Evolutionary conservation across 2,797 vertebrate species (phyloP).

Genomic region (Hemibagrus guttatus): DNA sequence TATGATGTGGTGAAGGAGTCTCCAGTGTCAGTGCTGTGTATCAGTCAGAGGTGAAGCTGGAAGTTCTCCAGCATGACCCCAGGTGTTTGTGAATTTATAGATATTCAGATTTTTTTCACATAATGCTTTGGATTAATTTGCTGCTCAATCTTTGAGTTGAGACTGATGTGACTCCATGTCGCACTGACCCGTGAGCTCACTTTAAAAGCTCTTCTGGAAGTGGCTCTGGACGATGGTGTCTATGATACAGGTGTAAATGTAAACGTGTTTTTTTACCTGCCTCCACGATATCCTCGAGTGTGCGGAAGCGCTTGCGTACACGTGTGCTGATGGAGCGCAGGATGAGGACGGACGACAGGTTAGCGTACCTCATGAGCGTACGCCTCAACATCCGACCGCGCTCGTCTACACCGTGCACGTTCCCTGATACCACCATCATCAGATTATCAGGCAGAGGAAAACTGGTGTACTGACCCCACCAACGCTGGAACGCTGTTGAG

Average conservation of each 20-base stretch:
- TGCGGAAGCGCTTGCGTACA: slow-evolving; percentile 84
- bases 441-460: slow-evolving; percentile 90
- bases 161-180: no score
- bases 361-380: slow-evolving; percentile 87
- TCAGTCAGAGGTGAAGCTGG: no score
- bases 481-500: slow-evolving; percentile 84
- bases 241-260: not conserved
- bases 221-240: no score
- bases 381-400: slow-evolving; percentile 80
- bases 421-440: slow-evolving; percentile 89
- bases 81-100: no score
- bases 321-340: slow-evolving; percentile 87
- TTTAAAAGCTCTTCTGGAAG: no score
- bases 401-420: slow-evolving; percentile 84
- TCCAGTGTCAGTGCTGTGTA: no score
- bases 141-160: no score
- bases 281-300: slow-evolving; percentile 83
- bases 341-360: slow-evolving; percentile 86
- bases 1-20: no score
- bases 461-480: slow-evolving; percentile 93
- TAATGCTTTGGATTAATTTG: no score
- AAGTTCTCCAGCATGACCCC: no score
- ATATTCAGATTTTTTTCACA: no score
- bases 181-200: no score
- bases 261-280: slow-evolving; percentile 73